Conservation (phyloP, 1,140 invertebrate genomes). For the Drosophila guanche region DNA sequence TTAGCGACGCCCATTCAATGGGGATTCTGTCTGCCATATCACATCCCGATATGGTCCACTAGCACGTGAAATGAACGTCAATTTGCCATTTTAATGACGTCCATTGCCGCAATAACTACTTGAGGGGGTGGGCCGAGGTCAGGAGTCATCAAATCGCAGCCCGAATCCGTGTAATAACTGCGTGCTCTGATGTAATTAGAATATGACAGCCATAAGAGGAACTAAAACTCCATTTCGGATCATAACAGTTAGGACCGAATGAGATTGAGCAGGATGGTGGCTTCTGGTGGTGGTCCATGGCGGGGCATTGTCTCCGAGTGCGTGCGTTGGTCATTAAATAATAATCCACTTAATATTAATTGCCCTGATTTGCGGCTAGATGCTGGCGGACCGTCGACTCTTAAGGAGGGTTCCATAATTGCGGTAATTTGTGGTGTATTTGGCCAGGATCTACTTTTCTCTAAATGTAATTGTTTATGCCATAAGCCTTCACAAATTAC, state of each 20-base stretch:
- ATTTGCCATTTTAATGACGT: slow-evolving; percentile 70
- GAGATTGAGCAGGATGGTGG: slow-evolving; percentile 59
- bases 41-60: slow-evolving; percentile 50
- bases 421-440: slow-evolving; percentile 70
- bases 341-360: slow-evolving; percentile 83
- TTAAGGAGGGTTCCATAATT: slow-evolving; percentile 57
- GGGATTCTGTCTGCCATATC: slow-evolving; percentile 34
- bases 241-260: slow-evolving; percentile 70
- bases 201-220: slow-evolving; percentile 58
- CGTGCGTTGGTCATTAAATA: slow-evolving; percentile 79
- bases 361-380: slow-evolving; percentile 68
- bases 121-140: slow-evolving; percentile 19
- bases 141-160: slow-evolving; percentile 62
- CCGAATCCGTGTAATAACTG: slow-evolving; percentile 66
- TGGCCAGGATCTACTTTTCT: slow-evolving; percentile 34
- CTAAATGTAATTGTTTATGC: slow-evolving; percentile 63
- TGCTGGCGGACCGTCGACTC: slow-evolving; percentile 11
- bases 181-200: slow-evolving; percentile 77
- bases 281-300: slow-evolving; percentile 20
- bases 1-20: slow-evolving; percentile 74
- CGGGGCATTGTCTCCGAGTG: slow-evolving; percentile 42
- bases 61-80: slow-evolving; percentile 74
- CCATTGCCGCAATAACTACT: slow-evolving; percentile 59
- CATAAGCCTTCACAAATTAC: slow-evolving; percentile 60
- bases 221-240: slow-evolving; percentile 42